These are phyloP conservation scores for Polylopha cassiicola DNA, from an alignment of 2,888 invertebrate species.

Conservation along the genomic window DNA sequence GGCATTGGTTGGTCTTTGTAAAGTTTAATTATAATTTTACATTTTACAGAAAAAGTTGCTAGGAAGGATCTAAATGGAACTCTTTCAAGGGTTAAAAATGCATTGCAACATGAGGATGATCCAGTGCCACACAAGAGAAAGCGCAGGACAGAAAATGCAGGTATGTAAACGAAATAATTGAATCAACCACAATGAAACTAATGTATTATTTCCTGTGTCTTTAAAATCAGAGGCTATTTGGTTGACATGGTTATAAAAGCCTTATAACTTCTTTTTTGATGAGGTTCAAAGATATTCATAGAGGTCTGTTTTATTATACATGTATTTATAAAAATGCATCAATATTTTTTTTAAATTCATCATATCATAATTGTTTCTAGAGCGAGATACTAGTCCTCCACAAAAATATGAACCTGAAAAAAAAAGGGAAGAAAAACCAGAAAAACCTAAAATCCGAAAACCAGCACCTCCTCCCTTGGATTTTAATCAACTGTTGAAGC, in stretches of 20 bases:
- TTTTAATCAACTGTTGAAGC: conserved; percentile 85
- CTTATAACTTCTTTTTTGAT: too few species aligned
- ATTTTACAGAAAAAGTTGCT: conserved; percentile 44
- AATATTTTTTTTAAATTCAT: too few species aligned
- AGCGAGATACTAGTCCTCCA: conserved; percentile 50
- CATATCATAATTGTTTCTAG: conserved; percentile 37
- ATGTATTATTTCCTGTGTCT: too few species aligned
- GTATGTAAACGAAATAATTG: too few species aligned
- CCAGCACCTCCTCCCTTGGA: conserved; percentile 85
- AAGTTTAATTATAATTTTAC: too few species aligned
- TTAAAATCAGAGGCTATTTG: too few species aligned
- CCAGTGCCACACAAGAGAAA: conserved; percentile 80
- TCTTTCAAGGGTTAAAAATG: conserved; percentile 86
- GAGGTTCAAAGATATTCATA: too few species aligned
- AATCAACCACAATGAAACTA: too few species aligned
- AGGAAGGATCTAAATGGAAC: conserved; percentile 77
- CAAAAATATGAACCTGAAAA: conserved; percentile 59
- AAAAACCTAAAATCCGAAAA: conserved; percentile 78
- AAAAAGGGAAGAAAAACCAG: conserved; percentile 60
- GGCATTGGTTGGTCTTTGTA: too few species aligned
- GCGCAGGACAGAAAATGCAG: conserved; percentile 52
- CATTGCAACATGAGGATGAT: conserved; percentile 86
- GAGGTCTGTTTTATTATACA: too few species aligned
- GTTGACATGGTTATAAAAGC: too few species aligned
- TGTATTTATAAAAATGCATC: too few species aligned